These are phyloP conservation scores for Osmerus mordax DNA, from an alignment of 2,113 vertebrate species.

Conservation along the genomic window DNA sequence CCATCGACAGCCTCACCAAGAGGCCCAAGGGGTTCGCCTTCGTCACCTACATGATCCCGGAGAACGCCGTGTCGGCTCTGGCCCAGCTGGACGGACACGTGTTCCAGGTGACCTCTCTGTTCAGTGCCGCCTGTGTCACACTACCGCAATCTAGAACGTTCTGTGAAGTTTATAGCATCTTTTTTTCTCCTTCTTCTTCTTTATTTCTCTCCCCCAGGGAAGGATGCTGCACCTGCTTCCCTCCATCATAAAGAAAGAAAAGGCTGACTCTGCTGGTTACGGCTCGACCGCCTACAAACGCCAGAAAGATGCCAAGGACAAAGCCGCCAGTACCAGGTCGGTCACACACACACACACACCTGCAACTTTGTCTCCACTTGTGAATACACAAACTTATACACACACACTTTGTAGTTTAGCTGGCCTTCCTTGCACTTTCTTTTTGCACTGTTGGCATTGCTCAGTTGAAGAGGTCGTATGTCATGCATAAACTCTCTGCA, in stretches of 20 bases:
- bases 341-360: neutral
- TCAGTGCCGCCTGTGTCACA: neutral
- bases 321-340: constrained; percentile 87
- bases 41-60: constrained; percentile 90
- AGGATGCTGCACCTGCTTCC: constrained; percentile 91
- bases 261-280: constrained; percentile 51
- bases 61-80: constrained; percentile 86
- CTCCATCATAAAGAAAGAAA: constrained; percentile 87
- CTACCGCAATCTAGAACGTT: neutral
- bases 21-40: constrained; percentile 96
- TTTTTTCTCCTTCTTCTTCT: neutral
- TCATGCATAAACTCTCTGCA: too few relatives aligned
- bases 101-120: constrained; percentile 84
- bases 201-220: constrained; percentile 69
- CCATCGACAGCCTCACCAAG: constrained; percentile 88
- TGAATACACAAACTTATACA: neutral
- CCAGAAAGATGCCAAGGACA: constrained; percentile 84
- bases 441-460: too few relatives aligned
- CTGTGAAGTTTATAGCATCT: neutral
- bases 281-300: constrained; percentile 86
- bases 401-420: neutral
- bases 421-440: too few relatives aligned
- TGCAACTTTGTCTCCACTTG: neutral
- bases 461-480: neutral
- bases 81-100: constrained; percentile 86